Conservation (phyloP, 2,888 invertebrate species). For the Pelosia muscerda region DNA sequence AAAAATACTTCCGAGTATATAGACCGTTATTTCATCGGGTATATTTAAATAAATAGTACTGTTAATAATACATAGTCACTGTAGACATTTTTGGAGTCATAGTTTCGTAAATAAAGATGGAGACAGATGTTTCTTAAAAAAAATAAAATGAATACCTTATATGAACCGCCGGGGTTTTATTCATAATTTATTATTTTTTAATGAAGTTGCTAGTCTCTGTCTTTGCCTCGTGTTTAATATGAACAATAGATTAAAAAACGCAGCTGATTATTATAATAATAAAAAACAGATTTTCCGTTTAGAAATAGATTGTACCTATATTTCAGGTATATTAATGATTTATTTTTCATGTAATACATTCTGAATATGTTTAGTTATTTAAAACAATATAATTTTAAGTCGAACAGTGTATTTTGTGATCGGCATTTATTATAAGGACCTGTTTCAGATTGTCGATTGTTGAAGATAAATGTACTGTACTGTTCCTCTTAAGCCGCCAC, state of each 20-base stretch:
- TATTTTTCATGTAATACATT: conserved; percentile 27
- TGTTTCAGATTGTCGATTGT: conserved; percentile 6
- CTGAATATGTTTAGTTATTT: conserved; percentile 15
- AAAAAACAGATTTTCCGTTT: conserved; percentile 28
- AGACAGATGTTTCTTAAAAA: too few species aligned
- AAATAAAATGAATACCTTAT: background rate
- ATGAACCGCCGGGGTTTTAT: background rate
- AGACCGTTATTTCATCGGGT: conserved; percentile 26
- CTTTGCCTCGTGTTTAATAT: background rate
- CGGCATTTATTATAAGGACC: conserved; percentile 16
- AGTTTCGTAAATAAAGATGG: background rate
- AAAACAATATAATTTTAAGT: conserved; percentile 33
- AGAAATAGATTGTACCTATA: conserved; percentile 23
- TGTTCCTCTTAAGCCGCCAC: background rate
- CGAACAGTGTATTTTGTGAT: conserved; percentile 29
- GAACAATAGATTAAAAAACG: conserved; percentile 42
- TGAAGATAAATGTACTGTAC: background rate
- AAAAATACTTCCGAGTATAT: conserved; percentile 42
- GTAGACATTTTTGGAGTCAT: conserved; percentile 27
- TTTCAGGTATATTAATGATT: conserved; percentile 24
- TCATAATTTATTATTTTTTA: background rate
- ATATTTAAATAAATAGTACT: conserved; percentile 27
- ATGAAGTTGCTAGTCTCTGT: background rate
- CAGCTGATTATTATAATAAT: conserved; percentile 40
- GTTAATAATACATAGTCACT: conserved; percentile 22